A percentile compares a stretch with the other conserved stretches of the same genome.
Conservation (phyloP, 2,797 vertebrate species). For the Lepus oiostolus region DNA sequence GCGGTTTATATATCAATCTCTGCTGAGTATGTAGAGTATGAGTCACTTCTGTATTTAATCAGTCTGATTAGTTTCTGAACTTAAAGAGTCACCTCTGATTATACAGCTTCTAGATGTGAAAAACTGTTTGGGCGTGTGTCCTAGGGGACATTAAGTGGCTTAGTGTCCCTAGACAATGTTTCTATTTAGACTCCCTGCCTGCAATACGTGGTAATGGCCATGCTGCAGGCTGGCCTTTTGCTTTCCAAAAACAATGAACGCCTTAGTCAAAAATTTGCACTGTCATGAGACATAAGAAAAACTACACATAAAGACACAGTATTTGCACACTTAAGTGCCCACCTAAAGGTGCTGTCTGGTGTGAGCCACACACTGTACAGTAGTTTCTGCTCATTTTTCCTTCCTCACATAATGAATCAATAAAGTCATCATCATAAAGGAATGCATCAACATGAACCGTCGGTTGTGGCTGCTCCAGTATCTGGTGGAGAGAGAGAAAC, state of each 20-base stretch:
- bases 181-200: neutral
- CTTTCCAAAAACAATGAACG: conserved; percentile 8
- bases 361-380: conserved; percentile 94
- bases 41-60: neutral
- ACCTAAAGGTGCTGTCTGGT: conserved; percentile 93
- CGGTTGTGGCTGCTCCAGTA: conserved; percentile 89
- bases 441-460: conserved; percentile 95
- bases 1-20: neutral
- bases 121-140: neutral
- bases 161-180: neutral
- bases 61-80: conserved; percentile 44
- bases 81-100: conserved; percentile 6
- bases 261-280: conserved; percentile 42
- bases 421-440: conserved; percentile 94
- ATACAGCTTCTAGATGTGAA: conserved; percentile 44
- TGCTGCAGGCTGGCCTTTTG: neutral
- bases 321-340: conserved; percentile 73
- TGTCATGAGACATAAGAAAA: neutral
- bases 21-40: neutral
- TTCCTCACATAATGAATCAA: conserved; percentile 94
- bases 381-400: conserved; percentile 95
- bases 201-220: conserved; percentile 25
- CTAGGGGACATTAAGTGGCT: neutral
- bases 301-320: neutral
- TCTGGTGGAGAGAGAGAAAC: conserved; percentile 88